Percentiles rank a stretch among this genome's conserved stretches.
Evolutionary conservation across 2,797 vertebrate species (phyloP).

Genomic region (Tokudaia muenninki): DNA sequence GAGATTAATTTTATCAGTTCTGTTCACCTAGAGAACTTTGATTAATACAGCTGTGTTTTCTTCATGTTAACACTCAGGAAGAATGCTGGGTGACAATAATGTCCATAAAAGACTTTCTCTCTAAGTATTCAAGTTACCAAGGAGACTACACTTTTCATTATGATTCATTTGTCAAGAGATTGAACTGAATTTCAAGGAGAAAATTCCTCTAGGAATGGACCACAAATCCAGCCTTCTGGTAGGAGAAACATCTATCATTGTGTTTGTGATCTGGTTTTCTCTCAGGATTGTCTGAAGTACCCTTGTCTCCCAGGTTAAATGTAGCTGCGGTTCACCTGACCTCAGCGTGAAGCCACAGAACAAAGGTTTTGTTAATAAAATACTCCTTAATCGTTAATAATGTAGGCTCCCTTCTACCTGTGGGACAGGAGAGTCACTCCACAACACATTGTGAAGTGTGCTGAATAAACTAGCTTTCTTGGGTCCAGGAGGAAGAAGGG

Average conservation of each 20-base stretch:
- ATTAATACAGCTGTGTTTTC: neutral
- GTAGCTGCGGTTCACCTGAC: neutral
- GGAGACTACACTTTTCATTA: neutral
- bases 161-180: neutral
- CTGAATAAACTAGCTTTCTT: neutral
- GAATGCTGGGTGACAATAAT: neutral
- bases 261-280: neutral
- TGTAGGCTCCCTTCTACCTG: neutral
- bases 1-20: neutral
- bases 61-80: neutral
- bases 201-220: neutral
- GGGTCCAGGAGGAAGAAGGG: neutral
- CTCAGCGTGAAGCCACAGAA: neutral
- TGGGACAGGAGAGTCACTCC: neutral
- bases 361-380: neutral
- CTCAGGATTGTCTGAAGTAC: neutral
- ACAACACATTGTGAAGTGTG: no score
- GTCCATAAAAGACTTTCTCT: neutral
- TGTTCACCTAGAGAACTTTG: neutral
- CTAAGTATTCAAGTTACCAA: neutral
- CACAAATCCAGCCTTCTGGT: neutral
- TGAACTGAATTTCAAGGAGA: neutral
- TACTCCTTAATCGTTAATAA: neutral
- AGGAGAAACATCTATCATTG: neutral
- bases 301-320: neutral